Evolutionary conservation across 92 coral and sea anemone genomes (phyloP).

Genomic region (Pocillopora meandrina): DNA sequence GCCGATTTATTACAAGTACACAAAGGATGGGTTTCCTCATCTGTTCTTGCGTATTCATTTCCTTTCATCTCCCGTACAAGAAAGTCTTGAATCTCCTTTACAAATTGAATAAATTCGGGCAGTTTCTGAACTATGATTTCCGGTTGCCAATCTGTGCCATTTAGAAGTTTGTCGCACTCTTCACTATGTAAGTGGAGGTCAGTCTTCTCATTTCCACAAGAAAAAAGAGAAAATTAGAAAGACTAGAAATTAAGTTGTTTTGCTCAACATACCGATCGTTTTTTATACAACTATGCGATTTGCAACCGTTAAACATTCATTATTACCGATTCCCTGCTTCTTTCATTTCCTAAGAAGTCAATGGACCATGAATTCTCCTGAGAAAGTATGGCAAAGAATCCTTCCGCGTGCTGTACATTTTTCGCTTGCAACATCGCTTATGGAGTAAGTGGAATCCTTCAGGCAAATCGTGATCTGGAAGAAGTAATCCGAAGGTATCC

Average conservation of each 20-base stretch:
- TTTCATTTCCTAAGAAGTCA: not conserved
- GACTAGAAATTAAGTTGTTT: not conserved
- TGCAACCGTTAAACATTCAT: not conserved
- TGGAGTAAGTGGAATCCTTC: slow-evolving; percentile 9
- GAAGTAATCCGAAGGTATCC: not conserved
- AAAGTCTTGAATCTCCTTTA: not conserved
- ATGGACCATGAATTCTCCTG: not conserved
- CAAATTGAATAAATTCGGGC: slow-evolving; percentile 1
- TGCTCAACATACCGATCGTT: not conserved
- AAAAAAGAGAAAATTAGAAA: not conserved
- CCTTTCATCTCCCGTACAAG: not conserved
- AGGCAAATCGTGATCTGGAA: slow-evolving; percentile 3
- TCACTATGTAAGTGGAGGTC: not conserved
- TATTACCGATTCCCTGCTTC: slow-evolving; percentile 7
- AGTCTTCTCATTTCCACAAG: not conserved
- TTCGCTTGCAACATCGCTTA: not conserved
- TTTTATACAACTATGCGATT: not conserved
- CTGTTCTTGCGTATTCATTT: not conserved
- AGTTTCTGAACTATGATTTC: slow-evolving; percentile 4
- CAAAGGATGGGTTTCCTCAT: not conserved
- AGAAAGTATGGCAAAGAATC: not conserved
- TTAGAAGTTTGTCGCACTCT: slow-evolving; percentile 15
- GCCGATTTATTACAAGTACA: not conserved
- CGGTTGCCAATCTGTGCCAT: slow-evolving; percentile 9
- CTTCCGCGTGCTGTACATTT: not conserved